These are phyloP conservation scores for Lepus americanus DNA, from an alignment of 2,113 vertebrate genomes.

Conservation along the genomic window DNA sequence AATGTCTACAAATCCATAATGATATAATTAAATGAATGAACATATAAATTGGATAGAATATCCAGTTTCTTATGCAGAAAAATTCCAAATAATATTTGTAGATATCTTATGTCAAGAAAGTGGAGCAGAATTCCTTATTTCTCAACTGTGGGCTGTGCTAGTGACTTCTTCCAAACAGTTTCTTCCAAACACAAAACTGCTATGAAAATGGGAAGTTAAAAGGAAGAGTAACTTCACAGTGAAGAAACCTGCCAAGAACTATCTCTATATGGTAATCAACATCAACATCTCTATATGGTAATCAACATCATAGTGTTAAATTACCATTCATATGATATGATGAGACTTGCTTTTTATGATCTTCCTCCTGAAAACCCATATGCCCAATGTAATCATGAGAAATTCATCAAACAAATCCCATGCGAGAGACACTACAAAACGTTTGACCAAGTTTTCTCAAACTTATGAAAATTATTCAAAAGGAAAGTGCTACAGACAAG, in stretches of 20 bases:
- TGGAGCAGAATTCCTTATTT: background rate
- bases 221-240: background rate
- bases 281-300: background rate
- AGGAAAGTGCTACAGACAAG: background rate
- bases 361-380: background rate
- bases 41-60: background rate
- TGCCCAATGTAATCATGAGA: background rate
- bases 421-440: background rate
- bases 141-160: background rate
- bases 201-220: background rate
- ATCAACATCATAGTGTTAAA: background rate
- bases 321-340: background rate
- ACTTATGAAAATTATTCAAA: background rate
- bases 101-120: background rate
- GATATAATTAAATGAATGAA: background rate
- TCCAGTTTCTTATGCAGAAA: background rate
- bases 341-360: background rate
- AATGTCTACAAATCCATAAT: background rate
- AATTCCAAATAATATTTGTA: background rate
- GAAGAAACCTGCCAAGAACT: background rate
- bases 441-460: background rate
- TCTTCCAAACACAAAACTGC: too few species aligned
- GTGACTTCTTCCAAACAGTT: background rate
- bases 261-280: background rate
- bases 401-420: background rate